phyloP scores from a whole-genome alignment of 2,113 vertebrate genomes.

The Eudyptes chrysolophus region DNA sequence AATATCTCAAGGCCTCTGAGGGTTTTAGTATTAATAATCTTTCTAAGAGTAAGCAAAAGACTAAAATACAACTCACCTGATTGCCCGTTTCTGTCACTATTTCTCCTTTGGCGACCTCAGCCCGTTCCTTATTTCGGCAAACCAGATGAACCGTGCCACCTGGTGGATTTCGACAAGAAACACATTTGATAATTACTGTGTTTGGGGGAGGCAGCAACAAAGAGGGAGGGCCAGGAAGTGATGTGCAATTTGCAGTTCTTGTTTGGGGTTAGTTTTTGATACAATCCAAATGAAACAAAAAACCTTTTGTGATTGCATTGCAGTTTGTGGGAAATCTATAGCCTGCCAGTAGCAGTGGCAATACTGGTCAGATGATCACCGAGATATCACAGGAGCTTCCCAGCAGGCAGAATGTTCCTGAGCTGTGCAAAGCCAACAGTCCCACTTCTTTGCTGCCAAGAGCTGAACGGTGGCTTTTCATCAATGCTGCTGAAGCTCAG shows the following conservation, averaged over 20 bases:
- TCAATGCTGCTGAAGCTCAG: not conserved
- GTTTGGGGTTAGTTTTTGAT: not conserved
- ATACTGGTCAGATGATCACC: not conserved
- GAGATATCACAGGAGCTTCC: not conserved
- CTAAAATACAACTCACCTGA: conserved; percentile 60
- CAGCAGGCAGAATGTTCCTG: not conserved
- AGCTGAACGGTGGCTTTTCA: not conserved
- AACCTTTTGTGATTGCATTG: not conserved
- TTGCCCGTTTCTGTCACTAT: conserved; percentile 77
- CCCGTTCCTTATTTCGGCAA: conserved; percentile 77
- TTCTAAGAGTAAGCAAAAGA: not conserved
- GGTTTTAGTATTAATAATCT: not conserved
- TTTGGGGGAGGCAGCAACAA: not conserved
- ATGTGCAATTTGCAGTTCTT: not conserved
- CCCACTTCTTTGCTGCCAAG: not conserved
- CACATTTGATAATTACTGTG: not conserved
- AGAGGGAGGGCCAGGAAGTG: not conserved
- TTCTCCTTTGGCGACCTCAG: conserved; percentile 78
- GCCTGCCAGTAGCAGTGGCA: not conserved
- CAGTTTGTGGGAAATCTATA: not conserved
- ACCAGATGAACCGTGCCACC: conserved; percentile 87
- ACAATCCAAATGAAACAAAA: not conserved
- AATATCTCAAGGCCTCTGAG: not conserved
- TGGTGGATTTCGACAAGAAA: conserved; percentile 58
- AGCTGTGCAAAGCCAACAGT: not conserved